A percentile compares a stretch with the other conserved stretches of the same genome.
Evolutionary conservation across 2,888 invertebrate genomes (phyloP).

Genomic region (Bhutanitis thaidina): DNA sequence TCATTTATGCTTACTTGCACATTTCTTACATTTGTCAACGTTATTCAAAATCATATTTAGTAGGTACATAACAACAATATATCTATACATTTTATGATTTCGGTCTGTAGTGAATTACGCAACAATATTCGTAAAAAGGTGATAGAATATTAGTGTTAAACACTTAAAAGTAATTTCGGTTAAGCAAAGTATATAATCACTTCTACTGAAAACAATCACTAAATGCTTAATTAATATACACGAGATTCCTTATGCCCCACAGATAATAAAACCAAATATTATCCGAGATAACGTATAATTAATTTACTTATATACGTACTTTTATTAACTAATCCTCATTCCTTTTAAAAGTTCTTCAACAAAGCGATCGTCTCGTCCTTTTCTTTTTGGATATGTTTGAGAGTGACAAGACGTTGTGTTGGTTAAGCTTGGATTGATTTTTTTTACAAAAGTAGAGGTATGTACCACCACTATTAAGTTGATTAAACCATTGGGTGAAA

Average conservation of each 20-base stretch:
- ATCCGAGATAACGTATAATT: conserved; percentile 1
- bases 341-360: conserved; percentile 4
- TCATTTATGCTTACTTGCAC: no score
- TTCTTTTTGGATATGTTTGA: conserved; percentile 10
- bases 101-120: no score
- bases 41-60: no score
- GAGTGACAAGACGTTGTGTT: conserved; percentile 4
- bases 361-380: conserved; percentile 10
- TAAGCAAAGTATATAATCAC: conserved; percentile 5
- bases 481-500: neutral
- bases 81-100: no score
- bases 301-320: conserved; percentile 9
- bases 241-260: conserved; percentile 8
- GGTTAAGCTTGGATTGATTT: conserved; percentile 11
- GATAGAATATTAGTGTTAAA: neutral
- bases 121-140: no score
- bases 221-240: conserved; percentile 16
- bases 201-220: conserved; percentile 16
- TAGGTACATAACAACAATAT: no score
- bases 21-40: no score
- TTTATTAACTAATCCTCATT: conserved; percentile 14
- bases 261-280: conserved; percentile 17
- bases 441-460: conserved; percentile 11
- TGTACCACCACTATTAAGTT: conserved; percentile 8
- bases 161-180: neutral